These are phyloP conservation scores for Oithona nana DNA, from an alignment of 2,888 invertebrate species.

Conservation along the genomic window DNA sequence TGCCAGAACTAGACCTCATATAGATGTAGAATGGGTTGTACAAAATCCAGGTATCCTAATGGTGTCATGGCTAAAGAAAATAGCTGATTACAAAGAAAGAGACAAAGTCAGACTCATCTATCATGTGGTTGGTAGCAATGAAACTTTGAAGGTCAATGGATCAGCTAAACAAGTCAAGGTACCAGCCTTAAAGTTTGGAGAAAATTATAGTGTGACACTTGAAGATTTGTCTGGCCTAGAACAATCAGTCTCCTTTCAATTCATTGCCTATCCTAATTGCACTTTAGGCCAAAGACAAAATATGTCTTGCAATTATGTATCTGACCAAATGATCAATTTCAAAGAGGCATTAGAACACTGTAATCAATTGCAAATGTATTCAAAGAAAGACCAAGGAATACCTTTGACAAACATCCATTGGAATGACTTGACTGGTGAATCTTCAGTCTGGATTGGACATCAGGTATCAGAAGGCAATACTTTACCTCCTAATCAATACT, in stretches of 20 bases:
- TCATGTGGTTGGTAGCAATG: neutral
- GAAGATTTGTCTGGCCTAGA: too few species aligned
- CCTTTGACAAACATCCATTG: neutral
- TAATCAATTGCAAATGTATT: neutral
- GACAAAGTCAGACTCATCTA: neutral
- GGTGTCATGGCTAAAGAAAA: conserved; percentile 1
- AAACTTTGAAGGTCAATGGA: neutral
- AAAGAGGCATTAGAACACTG: neutral
- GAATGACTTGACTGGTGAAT: neutral
- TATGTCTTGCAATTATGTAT: neutral
- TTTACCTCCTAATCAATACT: neutral
- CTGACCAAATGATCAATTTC: neutral
- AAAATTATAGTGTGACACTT: neutral
- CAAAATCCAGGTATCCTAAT: neutral
- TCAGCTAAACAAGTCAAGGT: neutral
- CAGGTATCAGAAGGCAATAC: neutral
- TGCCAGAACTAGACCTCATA: neutral
- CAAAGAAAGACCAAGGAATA: neutral
- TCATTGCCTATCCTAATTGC: conserved; percentile 4
- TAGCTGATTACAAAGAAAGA: neutral
- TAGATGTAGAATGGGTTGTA: neutral
- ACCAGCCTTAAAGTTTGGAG: neutral
- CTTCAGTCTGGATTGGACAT: neutral
- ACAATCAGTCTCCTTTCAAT: too few species aligned
- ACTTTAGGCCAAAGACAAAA: neutral